These are phyloP conservation scores for Sebastes variabilis DNA, from an alignment of 2,797 vertebrate species.

Conservation along the genomic window DNA sequence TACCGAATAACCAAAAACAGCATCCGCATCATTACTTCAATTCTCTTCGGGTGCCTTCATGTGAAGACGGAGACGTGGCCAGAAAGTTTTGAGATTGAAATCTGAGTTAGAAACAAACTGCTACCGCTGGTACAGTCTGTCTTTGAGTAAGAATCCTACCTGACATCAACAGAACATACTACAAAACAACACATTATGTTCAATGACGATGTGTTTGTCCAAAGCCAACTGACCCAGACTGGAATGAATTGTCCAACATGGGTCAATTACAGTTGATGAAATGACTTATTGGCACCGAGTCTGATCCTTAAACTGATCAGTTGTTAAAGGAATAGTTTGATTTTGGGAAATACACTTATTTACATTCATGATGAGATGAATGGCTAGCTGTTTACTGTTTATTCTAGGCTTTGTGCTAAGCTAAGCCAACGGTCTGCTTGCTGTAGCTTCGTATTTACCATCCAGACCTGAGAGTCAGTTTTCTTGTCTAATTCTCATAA, in stretches of 20 bases:
- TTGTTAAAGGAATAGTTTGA: neutral
- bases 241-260: neutral
- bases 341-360: neutral
- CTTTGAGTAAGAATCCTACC: neutral
- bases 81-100: neutral
- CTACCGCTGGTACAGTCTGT: fast-evolving
- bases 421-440: neutral
- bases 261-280: neutral
- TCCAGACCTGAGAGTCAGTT: too few species aligned
- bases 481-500: too few species aligned
- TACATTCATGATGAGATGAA: neutral
- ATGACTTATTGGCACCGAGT: neutral
- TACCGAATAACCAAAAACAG: neutral
- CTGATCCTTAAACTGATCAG: too few species aligned
- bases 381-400: neutral
- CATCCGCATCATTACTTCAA: neutral
- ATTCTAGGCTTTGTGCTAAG: neutral
- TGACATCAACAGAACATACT: neutral
- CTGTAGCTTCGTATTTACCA: too few species aligned
- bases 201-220: neutral
- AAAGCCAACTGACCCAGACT: neutral
- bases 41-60: neutral
- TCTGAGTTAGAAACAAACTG: neutral
- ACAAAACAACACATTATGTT: neutral
- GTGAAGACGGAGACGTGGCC: neutral